These are phyloP conservation scores for Diplazon laetatorius DNA, from an alignment of 2,888 invertebrate genomes.

Conservation along the genomic window DNA sequence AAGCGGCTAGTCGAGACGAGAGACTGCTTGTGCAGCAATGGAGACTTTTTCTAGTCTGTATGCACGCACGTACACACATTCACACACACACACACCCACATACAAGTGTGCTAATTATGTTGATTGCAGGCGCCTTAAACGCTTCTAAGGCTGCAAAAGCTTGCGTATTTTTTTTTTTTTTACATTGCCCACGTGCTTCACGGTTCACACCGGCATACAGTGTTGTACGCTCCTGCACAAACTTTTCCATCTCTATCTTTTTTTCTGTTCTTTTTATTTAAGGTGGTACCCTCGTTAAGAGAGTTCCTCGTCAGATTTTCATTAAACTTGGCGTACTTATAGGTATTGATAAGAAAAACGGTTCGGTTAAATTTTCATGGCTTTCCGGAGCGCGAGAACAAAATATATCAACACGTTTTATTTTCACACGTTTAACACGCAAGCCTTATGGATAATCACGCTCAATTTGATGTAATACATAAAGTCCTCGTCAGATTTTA, in stretches of 20 bases:
- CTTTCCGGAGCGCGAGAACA: too few relatives aligned
- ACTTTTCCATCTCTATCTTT: neutral
- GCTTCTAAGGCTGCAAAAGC: neutral
- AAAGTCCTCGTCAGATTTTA: too few relatives aligned
- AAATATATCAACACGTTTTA: too few relatives aligned
- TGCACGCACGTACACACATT: neutral
- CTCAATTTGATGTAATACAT: too few relatives aligned
- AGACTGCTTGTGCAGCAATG: slow-evolving; percentile 9
- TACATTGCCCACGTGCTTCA: slow-evolving; percentile 8
- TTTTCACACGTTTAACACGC: too few relatives aligned
- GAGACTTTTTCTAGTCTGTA: neutral
- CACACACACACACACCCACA: neutral
- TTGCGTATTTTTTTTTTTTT: too few relatives aligned
- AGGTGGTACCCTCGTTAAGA: too few relatives aligned
- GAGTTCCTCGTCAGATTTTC: too few relatives aligned
- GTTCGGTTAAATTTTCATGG: too few relatives aligned
- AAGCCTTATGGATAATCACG: too few relatives aligned
- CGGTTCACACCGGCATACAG: slow-evolving; percentile 5
- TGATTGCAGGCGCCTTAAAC: slow-evolving; percentile 1
- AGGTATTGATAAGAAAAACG: too few relatives aligned
- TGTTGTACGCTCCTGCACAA: neutral
- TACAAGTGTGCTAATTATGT: slow-evolving; percentile 23
- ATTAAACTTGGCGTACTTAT: too few relatives aligned
- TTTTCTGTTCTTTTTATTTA: neutral
- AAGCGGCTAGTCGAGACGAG: slow-evolving; percentile 38